These are phyloP conservation scores for Dendropsophus ebraccatus DNA, from an alignment of 2,113 vertebrate species.

Conservation along the genomic window DNA sequence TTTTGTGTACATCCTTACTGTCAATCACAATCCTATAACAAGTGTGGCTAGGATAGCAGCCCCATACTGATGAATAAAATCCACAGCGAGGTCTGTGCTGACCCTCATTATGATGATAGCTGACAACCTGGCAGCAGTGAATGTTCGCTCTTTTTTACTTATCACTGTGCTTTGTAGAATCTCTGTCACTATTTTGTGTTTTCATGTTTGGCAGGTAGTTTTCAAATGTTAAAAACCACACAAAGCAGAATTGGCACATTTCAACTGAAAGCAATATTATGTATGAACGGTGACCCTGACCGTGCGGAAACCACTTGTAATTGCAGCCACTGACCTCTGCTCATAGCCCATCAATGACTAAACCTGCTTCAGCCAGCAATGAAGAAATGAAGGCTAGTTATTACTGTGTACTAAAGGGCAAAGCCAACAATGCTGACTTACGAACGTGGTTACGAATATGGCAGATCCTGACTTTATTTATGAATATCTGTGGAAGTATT, in stretches of 20 bases:
- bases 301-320: too few relatives aligned
- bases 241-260: conserved; percentile 2
- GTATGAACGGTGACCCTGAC: conserved; percentile 26
- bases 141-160: conserved; percentile 11
- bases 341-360: too few relatives aligned
- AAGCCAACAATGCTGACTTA: too few relatives aligned
- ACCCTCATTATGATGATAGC: conserved; percentile 46
- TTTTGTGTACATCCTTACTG: conserved; percentile 31
- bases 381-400: too few relatives aligned
- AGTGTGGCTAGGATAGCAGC: not conserved
- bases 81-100: conserved; percentile 31
- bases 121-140: conserved; percentile 45
- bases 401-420: too few relatives aligned
- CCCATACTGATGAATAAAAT: conserved; percentile 14
- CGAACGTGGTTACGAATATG: too few relatives aligned
- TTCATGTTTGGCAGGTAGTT: not conserved
- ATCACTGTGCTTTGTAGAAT: conserved; percentile 14
- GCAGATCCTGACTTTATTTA: too few relatives aligned
- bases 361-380: too few relatives aligned
- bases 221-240: not conserved
- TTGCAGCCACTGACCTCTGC: too few relatives aligned
- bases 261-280: conserved; percentile 37
- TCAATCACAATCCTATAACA: conserved; percentile 28
- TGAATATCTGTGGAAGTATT: too few relatives aligned
- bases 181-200: conserved; percentile 31